phyloP scores from a whole-genome alignment of 2,113 vertebrate genomes.

The Tor tambroides region DNA sequence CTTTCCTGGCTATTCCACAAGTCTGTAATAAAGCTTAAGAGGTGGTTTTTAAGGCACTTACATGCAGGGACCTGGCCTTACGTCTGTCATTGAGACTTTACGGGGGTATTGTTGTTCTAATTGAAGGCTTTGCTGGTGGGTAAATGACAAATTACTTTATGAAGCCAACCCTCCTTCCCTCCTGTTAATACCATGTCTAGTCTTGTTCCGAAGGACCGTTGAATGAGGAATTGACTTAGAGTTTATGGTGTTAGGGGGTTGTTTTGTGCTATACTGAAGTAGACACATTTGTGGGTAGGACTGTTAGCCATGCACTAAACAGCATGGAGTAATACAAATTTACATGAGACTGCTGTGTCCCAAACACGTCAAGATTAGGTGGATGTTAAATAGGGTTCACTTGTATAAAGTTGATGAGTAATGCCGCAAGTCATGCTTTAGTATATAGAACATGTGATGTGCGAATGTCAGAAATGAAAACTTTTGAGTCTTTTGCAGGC shows the following conservation, averaged over 20 bases:
- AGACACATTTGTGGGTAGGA: too few relatives aligned
- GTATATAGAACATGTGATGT: background rate
- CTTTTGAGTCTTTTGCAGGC: background rate
- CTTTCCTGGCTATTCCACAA: conserved; percentile 62
- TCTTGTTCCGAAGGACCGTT: background rate
- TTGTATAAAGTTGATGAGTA: background rate
- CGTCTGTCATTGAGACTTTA: conserved; percentile 55
- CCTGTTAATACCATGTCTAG: conserved; percentile 48
- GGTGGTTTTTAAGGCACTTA: conserved; percentile 41
- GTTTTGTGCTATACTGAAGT: background rate
- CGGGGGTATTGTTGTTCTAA: conserved; percentile 52
- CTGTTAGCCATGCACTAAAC: too few relatives aligned
- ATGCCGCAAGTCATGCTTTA: background rate
- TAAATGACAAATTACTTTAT: conserved; percentile 62
- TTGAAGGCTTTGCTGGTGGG: conserved; percentile 42
- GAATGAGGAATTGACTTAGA: background rate
- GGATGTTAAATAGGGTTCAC: background rate
- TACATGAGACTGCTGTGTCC: background rate
- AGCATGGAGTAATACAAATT: background rate
- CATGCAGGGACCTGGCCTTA: conserved; percentile 29
- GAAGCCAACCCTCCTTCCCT: conserved; percentile 46
- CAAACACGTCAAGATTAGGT: background rate
- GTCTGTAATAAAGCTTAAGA: conserved; percentile 70
- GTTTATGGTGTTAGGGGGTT: background rate
- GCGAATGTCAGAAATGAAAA: background rate